Evolutionary conservation across 2,888 invertebrate genomes (phyloP), one percentile per base, ranked within the genome.

Genomic region (Tupiocoris notatus): DNA sequence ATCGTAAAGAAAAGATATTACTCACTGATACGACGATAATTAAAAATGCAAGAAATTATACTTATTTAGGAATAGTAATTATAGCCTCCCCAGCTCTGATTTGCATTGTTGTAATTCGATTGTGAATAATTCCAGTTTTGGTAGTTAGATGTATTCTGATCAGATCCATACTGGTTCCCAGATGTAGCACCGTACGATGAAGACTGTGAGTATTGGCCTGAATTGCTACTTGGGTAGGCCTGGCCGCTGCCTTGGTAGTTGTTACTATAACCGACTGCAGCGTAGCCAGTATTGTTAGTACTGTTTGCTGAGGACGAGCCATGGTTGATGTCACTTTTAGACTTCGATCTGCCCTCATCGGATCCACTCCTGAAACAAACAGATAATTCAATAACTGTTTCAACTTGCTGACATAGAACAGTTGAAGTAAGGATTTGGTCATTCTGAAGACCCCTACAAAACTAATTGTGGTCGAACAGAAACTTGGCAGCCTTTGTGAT

Each of bases 121-220:
- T 88, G 87, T 20, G 87, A 87, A 79, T 86, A 86, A 79, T 87
- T 87, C 88, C 88, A 88, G 80, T 87, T 88, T 81, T 87, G 88
- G 80, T 88, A 88, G 78, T 88, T 88, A 78, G 87, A 86, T 71
- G 87, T 86, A n/a, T 73, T 62, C 81, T 88, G 88, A 56, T 85
- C 85, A 76, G 88, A 87, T 24, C 86, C 85, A 79, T 85, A 84
- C 75, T 84, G 85, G 78, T 81, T 81, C 2, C 80, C 79, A 7
- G 80, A 76, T 86, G 83, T 18, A 83, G 84, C 81, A 85, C 85
- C 79, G 84, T 84, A 79, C 83, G 82, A 59, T 25, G 78, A 62
- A 61, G 76, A 79, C 12, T 3, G 12, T 25, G 79, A 59, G 78
- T 79, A 79, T 70, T 79, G 67, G 81, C 78, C 68, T 83, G 84